Base-by-base conservation (phyloP, 1,140 invertebrate genomes). In the Drosophila orena region DNA sequence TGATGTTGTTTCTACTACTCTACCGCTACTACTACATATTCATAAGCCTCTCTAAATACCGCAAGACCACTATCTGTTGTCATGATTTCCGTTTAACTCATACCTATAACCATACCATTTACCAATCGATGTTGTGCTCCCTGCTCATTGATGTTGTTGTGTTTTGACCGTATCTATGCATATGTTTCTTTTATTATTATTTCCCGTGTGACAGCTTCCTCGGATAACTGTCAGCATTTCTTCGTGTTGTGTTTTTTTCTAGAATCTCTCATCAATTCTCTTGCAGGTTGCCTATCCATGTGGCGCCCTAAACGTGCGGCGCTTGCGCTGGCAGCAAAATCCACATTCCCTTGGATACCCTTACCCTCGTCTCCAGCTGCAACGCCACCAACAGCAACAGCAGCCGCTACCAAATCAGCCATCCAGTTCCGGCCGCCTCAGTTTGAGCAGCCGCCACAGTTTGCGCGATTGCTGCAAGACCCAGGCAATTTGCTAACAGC, bases 1-100 rank as follows among this genome's bases (percentile, higher is more conserved):
- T 88, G 84, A 77, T 85, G 81, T 74, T 85, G 76, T 84, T 70
- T 84, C 69, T 84, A 71, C 80, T 83, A 77, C 78, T 79, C 76
- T 80, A 79, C 74, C 71, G 62, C 65, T 77, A 77, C 37, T 56
- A 71, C 50, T 56, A 78, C 47, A 70, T 68, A 64, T 22, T 54
- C 66, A 70, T 62, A 62, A 60, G 40, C 55, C 55, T 64, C 55
- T 57, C 40, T 54, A 70, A 62, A 62, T 56, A 68, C 34, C 53
- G 59, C 72, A 77, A 72, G 53, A 66, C 69, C 74, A 79, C 80
- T 84, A 76, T 64, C 73, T 64, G 59, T 60, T 22, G 76, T 79
- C 46, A 42, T 70, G 70, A 83, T 79, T 83, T 83, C 49, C 17
- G 24, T 56, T 54, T 70, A 34, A 54, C 38, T 14, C 20, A 40